A percentile compares a stretch with the other conserved stretches of the same genome.
These are phyloP conservation scores for Anarsia innoxiella DNA, from an alignment of 2,888 invertebrate species.

Conservation along the genomic window DNA sequence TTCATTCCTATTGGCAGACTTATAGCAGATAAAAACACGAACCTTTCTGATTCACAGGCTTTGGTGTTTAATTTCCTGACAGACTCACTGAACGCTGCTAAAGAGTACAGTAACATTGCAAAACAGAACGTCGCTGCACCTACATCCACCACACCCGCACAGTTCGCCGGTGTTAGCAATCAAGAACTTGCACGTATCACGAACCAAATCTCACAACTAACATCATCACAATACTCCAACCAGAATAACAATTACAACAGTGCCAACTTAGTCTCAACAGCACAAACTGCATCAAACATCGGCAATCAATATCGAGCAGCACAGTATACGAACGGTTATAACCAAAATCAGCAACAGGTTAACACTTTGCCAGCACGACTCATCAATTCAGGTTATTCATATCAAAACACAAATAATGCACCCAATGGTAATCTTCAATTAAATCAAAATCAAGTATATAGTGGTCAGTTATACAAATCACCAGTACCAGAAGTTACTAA, in stretches of 20 bases:
- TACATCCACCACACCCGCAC: constrained; percentile 35
- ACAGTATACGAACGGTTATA: constrained; percentile 22
- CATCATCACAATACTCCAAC: constrained; percentile 49
- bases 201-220: constrained; percentile 52
- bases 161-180: constrained; percentile 40
- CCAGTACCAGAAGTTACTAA: constrained; percentile 61
- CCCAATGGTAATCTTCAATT: constrained; percentile 19
- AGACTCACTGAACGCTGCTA: constrained; percentile 61
- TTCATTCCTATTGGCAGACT: constrained; percentile 58
- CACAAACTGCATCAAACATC: constrained; percentile 22
- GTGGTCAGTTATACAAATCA: constrained; percentile 60
- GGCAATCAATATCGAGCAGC: constrained; percentile 25
- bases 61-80: constrained; percentile 62
- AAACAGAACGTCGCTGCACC: constrained; percentile 40
- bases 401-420: constrained; percentile 25
- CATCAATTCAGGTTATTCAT: constrained; percentile 14
- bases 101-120: constrained; percentile 53
- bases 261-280: constrained; percentile 24
- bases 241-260: constrained; percentile 26
- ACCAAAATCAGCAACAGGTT: constrained; percentile 28
- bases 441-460: constrained; percentile 42
- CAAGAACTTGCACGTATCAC: constrained; percentile 48
- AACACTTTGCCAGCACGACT: constrained; percentile 27
- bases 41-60: constrained; percentile 68
- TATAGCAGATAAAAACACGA: constrained; percentile 45